phyloP scores from a whole-genome alignment of 2,797 vertebrate genomes.

The Melanotaenia nigrans region DNA sequence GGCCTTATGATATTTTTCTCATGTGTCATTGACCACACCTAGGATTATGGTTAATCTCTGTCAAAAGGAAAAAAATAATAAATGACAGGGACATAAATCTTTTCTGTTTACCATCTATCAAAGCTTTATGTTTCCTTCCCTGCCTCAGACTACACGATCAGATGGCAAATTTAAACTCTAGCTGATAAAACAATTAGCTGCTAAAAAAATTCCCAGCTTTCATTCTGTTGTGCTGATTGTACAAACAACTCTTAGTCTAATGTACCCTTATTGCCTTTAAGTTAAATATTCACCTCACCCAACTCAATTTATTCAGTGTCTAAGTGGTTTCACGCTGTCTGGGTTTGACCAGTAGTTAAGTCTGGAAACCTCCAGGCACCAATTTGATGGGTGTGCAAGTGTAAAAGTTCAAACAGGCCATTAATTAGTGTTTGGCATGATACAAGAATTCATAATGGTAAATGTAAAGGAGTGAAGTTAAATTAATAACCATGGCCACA shows the following conservation, averaged over 20 bases:
- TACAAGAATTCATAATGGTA: slow-evolving; percentile 3
- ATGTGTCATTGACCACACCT: background rate
- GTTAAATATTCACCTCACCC: slow-evolving; percentile 36
- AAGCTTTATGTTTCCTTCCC: background rate
- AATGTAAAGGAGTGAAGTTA: slow-evolving; percentile 27
- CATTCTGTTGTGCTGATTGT: slow-evolving; percentile 24
- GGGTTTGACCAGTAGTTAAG: slow-evolving; percentile 29
- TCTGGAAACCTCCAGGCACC: slow-evolving; percentile 28
- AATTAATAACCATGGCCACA: slow-evolving; percentile 18
- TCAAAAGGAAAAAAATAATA: background rate
- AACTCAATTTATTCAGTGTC: slow-evolving; percentile 40
- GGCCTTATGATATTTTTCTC: background rate
- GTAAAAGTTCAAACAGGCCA: slow-evolving; percentile 16
- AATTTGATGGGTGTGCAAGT: slow-evolving; percentile 19
- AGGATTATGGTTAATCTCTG: slow-evolving; percentile 3
- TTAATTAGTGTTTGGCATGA: slow-evolving; percentile 13
- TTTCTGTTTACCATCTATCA: slow-evolving; percentile 1
- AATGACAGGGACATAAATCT: background rate
- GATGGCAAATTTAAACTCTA: slow-evolving; percentile 12
- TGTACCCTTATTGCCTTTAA: slow-evolving; percentile 14
- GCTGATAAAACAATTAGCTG: background rate
- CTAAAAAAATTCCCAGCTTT: slow-evolving; percentile 24
- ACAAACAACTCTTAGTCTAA: slow-evolving; percentile 15
- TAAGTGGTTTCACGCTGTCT: slow-evolving; percentile 43
- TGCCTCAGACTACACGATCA: background rate